Conservation (phyloP, 1,140 invertebrate species). For the Bombus picipes region DNA sequence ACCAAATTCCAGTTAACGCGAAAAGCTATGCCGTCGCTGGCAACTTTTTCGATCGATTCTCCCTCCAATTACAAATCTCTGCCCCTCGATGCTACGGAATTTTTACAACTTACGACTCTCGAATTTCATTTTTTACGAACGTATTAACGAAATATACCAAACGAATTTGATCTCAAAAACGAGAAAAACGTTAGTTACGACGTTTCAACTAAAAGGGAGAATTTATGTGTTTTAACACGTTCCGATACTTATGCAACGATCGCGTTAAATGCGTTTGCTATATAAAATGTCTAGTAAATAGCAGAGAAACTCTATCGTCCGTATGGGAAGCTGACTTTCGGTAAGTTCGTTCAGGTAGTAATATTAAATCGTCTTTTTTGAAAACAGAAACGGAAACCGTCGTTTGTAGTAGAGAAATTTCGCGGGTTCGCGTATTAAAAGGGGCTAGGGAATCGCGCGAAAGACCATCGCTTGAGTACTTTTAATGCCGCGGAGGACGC, state of each 20-base stretch:
- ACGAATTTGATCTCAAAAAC: neutral
- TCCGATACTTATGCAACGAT: too few species aligned
- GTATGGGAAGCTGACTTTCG: neutral
- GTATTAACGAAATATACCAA: too few species aligned
- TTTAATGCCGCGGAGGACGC: constrained; percentile 73
- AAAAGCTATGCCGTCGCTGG: constrained; percentile 13
- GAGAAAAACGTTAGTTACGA: too few species aligned
- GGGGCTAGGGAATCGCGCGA: constrained; percentile 62
- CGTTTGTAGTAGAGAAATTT: constrained; percentile 65
- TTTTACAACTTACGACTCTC: too few species aligned
- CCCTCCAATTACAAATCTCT: neutral
- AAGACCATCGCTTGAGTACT: constrained; percentile 70
- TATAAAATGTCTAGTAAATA: neutral
- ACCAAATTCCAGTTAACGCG: constrained; percentile 49
- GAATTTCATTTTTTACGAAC: neutral
- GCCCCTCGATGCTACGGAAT: too few species aligned
- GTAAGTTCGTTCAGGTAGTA: constrained; percentile 24
- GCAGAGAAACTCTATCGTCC: neutral
- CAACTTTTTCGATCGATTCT: neutral
- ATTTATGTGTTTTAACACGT: too few species aligned
- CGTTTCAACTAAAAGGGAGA: too few species aligned
- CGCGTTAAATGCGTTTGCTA: too few species aligned
- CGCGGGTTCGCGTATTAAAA: constrained; percentile 68
- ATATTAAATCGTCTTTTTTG: constrained; percentile 30
- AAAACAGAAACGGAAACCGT: constrained; percentile 31